phyloP scores from a whole-genome alignment of 2,797 vertebrate genomes.

The Onychomys arenicola region DNA sequence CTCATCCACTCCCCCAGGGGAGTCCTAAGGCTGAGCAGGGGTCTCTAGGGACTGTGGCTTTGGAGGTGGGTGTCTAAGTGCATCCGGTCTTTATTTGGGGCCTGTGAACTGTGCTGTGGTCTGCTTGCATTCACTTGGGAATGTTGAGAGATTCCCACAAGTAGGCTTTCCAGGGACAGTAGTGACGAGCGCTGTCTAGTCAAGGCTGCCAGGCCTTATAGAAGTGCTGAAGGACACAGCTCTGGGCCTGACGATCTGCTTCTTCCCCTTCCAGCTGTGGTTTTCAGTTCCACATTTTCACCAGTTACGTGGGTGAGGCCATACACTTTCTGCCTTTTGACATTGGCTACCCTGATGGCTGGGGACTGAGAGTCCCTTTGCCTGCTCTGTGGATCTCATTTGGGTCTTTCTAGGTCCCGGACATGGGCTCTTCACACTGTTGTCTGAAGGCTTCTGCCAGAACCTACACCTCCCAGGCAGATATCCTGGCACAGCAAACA shows the following conservation, averaged over 20 bases:
- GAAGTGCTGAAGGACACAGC: neutral
- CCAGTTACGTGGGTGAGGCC: accelerated
- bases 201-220: neutral
- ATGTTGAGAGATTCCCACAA: neutral
- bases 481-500: neutral
- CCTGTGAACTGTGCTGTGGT: neutral
- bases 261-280: neutral
- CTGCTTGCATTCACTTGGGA: neutral
- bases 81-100: neutral
- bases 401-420: neutral
- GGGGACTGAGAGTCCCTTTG: neutral
- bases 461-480: accelerated
- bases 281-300: accelerated
- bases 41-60: accelerated
- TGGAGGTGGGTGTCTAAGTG: accelerated
- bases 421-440: neutral
- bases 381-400: neutral
- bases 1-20: accelerated
- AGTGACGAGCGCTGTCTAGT: accelerated
- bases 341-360: accelerated
- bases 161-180: neutral
- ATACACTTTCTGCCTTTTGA: accelerated
- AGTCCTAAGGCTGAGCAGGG: no score
- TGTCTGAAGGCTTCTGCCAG: neutral
- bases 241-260: accelerated